Evolutionary conservation across 92 coral and sea anemone species (phyloP).

Genomic region (Phymanthus crucifer): DNA sequence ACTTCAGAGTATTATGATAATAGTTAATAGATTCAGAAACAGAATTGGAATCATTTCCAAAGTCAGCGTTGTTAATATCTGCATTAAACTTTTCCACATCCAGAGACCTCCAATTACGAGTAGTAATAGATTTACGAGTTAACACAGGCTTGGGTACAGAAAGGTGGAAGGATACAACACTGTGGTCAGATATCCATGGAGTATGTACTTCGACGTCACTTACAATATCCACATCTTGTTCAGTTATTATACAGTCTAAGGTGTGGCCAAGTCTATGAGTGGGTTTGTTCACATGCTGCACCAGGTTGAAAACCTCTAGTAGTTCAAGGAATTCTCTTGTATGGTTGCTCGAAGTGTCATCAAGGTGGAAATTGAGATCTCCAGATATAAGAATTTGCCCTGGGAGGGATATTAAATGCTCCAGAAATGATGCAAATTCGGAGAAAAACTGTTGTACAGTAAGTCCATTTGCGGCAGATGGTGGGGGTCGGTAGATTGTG

Average conservation of each 20-base stretch:
- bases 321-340: conserved; percentile 33
- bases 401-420: conserved; percentile 27
- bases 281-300: conserved; percentile 38
- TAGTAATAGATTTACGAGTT: background rate
- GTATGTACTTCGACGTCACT: conserved; percentile 11
- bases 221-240: conserved; percentile 13
- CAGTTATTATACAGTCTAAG: conserved; percentile 36
- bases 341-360: conserved; percentile 26
- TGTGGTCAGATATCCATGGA: conserved; percentile 39
- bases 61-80: conserved; percentile 13
- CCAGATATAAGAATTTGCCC: conserved; percentile 43
- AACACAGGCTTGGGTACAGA: background rate
- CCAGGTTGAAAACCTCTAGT: conserved; percentile 36
- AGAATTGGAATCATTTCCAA: conserved; percentile 9
- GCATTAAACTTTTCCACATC: conserved; percentile 15
- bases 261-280: conserved; percentile 49
- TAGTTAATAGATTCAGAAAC: conserved; percentile 23
- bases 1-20: background rate
- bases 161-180: conserved; percentile 10
- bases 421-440: conserved; percentile 44
- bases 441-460: conserved; percentile 35
- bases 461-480: conserved; percentile 29
- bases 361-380: conserved; percentile 45
- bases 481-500: conserved; percentile 48
- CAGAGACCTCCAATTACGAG: conserved; percentile 30